Percentiles rank a stretch among this genome's conserved stretches.
phyloP scores from a whole-genome alignment of 2,888 invertebrate genomes.

The Zeuzera pyrina region DNA sequence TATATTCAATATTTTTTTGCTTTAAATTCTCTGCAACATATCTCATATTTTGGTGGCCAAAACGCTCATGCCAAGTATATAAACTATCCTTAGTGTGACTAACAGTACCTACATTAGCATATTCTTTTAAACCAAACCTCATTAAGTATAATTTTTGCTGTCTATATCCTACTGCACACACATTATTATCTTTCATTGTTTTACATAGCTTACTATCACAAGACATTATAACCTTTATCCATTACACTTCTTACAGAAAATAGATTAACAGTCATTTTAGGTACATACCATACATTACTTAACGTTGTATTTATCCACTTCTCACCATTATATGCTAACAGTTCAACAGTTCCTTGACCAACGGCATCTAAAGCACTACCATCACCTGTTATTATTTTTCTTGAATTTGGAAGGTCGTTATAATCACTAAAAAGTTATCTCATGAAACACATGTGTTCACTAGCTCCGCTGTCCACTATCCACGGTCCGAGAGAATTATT shows the following conservation, averaged over 20 bases:
- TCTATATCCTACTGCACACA: background rate
- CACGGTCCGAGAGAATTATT: background rate
- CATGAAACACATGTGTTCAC: background rate
- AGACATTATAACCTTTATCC: background rate
- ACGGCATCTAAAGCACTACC: background rate
- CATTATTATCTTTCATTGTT: background rate
- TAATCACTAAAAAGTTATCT: background rate
- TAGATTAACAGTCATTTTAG: background rate
- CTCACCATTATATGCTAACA: background rate
- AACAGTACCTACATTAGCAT: background rate
- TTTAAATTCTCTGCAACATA: background rate
- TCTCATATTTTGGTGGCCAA: background rate
- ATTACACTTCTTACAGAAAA: background rate
- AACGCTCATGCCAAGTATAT: background rate
- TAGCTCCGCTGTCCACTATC: background rate
- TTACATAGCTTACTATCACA: background rate
- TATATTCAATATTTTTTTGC: background rate
- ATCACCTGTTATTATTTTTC: background rate
- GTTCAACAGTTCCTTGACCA: background rate
- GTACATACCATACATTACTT: background rate
- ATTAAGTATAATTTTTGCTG: too few species aligned
- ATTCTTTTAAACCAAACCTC: background rate
- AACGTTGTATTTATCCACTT: background rate
- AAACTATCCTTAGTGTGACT: background rate
- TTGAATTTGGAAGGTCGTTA: background rate